These are phyloP conservation scores for Chloroceryle inda DNA, from an alignment of 2,797 vertebrate species.

Conservation along the genomic window DNA sequence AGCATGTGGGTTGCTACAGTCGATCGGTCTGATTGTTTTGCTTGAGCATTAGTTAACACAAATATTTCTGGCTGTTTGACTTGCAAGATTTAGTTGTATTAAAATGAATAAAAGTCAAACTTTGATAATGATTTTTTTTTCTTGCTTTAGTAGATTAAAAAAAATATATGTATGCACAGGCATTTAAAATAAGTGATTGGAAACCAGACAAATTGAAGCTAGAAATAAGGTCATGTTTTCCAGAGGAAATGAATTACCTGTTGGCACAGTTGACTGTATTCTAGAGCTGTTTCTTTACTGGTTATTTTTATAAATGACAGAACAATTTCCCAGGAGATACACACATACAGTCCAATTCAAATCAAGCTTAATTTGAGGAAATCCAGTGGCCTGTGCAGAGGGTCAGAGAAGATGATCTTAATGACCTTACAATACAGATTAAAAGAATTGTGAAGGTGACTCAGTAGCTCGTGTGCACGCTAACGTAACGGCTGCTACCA, in stretches of 20 bases:
- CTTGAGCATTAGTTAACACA: conserved; percentile 8
- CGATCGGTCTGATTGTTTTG: background rate
- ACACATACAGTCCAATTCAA: background rate
- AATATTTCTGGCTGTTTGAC: background rate
- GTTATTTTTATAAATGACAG: background rate
- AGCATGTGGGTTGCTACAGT: background rate
- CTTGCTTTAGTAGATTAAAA: background rate
- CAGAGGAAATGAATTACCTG: background rate
- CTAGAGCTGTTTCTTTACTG: background rate
- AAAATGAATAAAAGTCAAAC: background rate
- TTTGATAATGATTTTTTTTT: background rate
- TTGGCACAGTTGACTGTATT: background rate
- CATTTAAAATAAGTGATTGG: background rate
- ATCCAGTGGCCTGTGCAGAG: background rate
- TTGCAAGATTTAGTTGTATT: background rate
- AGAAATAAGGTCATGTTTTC: conserved; percentile 11
- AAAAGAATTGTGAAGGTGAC: background rate
- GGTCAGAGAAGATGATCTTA: background rate
- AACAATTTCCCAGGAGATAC: background rate
- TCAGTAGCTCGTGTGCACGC: background rate
- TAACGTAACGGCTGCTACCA: no score
- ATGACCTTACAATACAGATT: background rate
- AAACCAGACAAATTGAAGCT: background rate
- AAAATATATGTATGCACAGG: rapidly evolving
- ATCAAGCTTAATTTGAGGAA: background rate